Evolutionary conservation across 2,797 vertebrate genomes (phyloP).

Genomic region (Sebastes steindachneri): DNA sequence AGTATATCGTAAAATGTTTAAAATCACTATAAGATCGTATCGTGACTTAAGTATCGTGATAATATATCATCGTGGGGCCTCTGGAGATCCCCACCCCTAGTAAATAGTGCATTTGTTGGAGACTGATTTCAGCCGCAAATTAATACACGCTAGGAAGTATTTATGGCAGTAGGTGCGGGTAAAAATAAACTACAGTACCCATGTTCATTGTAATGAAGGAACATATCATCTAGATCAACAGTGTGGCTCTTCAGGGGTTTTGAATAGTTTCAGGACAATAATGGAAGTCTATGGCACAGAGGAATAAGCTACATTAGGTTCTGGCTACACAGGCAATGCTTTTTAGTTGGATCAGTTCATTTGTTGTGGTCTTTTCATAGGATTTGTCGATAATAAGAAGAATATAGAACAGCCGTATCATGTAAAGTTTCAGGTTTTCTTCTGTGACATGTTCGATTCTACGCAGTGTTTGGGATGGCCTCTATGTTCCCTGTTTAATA

Average conservation of each 20-base stretch:
- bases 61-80: too few relatives aligned
- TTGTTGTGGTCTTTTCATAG: neutral
- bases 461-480: neutral
- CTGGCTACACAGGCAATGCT: too few relatives aligned
- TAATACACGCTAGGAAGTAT: neutral
- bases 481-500: neutral
- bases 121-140: neutral
- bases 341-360: neutral
- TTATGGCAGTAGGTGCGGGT: neutral
- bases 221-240: neutral
- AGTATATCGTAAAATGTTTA: too few relatives aligned
- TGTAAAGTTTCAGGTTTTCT: neutral
- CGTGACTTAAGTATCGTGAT: too few relatives aligned
- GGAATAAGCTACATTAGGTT: neutral
- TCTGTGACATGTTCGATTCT: neutral
- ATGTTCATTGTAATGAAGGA: neutral
- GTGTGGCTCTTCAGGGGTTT: neutral
- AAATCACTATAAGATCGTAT: too few relatives aligned
- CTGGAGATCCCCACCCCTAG: too few relatives aligned
- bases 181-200: neutral
- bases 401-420: neutral
- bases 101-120: neutral
- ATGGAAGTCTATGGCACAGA: neutral
- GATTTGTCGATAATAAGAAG: fast-evolving
- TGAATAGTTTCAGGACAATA: neutral